A percentile compares a stretch with the other conserved stretches of the same genome.
These are phyloP conservation scores for Parasteatoda lunata DNA, from an alignment of 2,888 invertebrate genomes.

Conservation along the genomic window DNA sequence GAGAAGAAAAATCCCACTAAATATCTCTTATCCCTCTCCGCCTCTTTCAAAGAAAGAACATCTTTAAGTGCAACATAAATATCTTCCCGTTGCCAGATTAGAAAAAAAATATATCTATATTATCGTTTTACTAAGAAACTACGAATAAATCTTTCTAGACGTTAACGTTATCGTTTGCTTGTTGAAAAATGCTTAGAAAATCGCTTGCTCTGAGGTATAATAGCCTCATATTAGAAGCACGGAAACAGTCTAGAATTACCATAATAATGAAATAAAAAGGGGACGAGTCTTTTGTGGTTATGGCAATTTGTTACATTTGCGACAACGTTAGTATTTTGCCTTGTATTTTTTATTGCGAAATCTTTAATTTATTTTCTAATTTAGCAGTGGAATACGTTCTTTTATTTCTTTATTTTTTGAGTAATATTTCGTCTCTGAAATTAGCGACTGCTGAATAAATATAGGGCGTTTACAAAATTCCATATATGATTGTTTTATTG, in stretches of 20 bases:
- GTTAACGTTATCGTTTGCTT: conserved; percentile 35
- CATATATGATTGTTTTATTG: too few relatives aligned
- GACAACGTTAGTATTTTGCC: conserved; percentile 25
- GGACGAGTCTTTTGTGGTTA: neutral
- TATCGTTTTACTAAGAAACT: conserved; percentile 23
- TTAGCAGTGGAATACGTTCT: neutral
- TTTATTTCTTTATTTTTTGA: neutral
- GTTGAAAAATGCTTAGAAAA: conserved; percentile 37
- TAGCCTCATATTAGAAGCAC: conserved; percentile 34
- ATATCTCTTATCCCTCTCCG: conserved; percentile 11
- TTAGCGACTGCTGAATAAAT: too few relatives aligned
- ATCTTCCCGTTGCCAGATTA: conserved; percentile 6
- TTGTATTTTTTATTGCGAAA: neutral
- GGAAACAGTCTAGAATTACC: conserved; percentile 55
- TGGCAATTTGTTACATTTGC: conserved; percentile 54
- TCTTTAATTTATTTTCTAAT: conserved; percentile 2
- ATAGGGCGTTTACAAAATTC: too few relatives aligned
- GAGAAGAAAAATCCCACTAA: conserved; percentile 7
- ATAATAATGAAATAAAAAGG: conserved; percentile 62
- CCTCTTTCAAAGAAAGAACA: conserved; percentile 1
- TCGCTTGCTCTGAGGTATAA: conserved; percentile 10
- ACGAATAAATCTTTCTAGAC: conserved; percentile 44
- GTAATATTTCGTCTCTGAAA: neutral
- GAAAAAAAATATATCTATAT: conserved; percentile 16
- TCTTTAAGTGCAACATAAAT: conserved; percentile 40